phyloP scores from a whole-genome alignment of 2,113 vertebrate genomes.

The Chaetodon trifascialis region DNA sequence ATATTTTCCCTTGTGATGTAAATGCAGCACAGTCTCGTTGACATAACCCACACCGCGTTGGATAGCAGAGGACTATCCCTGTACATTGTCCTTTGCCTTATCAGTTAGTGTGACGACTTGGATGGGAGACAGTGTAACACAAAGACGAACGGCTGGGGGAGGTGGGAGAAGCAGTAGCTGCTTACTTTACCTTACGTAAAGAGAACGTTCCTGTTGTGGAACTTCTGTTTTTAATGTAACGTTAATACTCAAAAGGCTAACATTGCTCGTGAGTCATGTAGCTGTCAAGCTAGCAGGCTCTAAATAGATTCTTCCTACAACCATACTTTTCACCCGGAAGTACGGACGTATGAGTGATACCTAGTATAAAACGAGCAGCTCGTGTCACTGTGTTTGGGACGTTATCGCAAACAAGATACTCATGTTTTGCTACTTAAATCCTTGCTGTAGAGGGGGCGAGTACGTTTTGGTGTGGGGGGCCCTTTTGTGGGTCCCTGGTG shows the following conservation, averaged over 20 bases:
- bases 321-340: background rate
- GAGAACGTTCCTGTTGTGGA: fast-evolving
- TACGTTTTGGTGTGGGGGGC: background rate
- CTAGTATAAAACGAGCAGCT: background rate
- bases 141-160: background rate
- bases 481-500: background rate
- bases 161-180: background rate
- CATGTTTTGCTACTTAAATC: background rate
- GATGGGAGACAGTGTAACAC: background rate
- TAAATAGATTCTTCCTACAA: background rate
- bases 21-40: background rate
- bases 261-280: background rate
- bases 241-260: background rate
- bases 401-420: too few relatives aligned
- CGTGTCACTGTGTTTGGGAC: background rate
- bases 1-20: fast-evolving
- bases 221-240: too few relatives aligned
- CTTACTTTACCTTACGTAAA: fast-evolving
- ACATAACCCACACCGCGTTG: background rate
- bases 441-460: background rate
- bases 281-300: background rate
- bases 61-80: too few relatives aligned
- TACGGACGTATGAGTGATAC: background rate
- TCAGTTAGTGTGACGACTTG: background rate
- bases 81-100: background rate